phyloP scores from a whole-genome alignment of 1,140 invertebrate genomes.

The Thaumatotibia leucotreta region DNA sequence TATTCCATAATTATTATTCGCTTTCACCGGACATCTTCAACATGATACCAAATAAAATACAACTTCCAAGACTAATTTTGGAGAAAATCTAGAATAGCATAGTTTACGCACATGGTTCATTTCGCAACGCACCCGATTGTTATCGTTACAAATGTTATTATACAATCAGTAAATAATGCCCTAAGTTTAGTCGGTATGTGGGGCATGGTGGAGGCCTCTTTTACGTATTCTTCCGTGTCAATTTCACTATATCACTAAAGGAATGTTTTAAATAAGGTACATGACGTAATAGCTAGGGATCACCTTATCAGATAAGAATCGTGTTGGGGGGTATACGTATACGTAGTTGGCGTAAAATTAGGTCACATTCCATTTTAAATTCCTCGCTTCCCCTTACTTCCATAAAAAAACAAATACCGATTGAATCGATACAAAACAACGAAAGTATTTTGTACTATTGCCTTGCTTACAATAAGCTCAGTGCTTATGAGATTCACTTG shows the following conservation, averaged over 20 bases:
- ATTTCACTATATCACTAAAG: neutral
- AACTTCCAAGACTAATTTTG: neutral
- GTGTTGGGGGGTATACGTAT: too few relatives aligned
- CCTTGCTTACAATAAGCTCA: too few relatives aligned
- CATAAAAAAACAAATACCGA: too few relatives aligned
- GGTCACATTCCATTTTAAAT: too few relatives aligned
- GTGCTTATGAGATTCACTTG: too few relatives aligned
- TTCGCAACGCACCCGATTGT: neutral
- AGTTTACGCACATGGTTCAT: neutral
- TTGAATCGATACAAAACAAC: too few relatives aligned
- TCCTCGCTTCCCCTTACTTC: too few relatives aligned
- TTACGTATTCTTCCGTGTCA: neutral
- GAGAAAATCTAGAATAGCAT: neutral
- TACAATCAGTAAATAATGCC: neutral
- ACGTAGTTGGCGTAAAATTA: too few relatives aligned
- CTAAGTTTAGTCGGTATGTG: neutral
- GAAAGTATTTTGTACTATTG: too few relatives aligned
- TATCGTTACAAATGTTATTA: neutral
- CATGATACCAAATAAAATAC: neutral
- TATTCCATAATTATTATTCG: too few relatives aligned
- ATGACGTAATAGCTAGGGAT: neutral
- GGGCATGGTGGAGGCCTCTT: neutral
- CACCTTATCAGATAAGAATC: too few relatives aligned
- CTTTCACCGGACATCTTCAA: too few relatives aligned
- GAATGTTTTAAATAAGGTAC: neutral